phyloP scores from a whole-genome alignment of 2,797 vertebrate species.

The Aotus griseimembra region DNA sequence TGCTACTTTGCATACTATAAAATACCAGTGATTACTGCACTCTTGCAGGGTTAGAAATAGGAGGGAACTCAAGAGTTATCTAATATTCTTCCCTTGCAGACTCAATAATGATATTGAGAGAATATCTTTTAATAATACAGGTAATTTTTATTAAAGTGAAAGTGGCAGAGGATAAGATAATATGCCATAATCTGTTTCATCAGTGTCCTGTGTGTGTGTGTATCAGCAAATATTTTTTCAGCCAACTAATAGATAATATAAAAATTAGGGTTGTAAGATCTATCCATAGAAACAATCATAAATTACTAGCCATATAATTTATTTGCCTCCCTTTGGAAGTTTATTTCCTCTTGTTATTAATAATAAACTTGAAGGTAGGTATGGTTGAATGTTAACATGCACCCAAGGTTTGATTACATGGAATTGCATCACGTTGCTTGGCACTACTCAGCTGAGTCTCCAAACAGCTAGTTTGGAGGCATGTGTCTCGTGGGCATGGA shows the following conservation, averaged over 20 bases:
- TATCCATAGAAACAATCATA: conserved; percentile 18
- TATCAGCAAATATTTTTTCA: neutral
- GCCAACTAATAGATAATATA: conserved; percentile 3
- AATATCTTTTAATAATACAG: conserved; percentile 46
- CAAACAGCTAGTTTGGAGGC: neutral
- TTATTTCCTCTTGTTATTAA: conserved; percentile 59
- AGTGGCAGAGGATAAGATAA: conserved; percentile 23
- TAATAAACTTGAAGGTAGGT: conserved; percentile 14
- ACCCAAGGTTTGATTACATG: neutral
- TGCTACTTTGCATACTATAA: neutral
- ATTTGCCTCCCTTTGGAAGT: conserved; percentile 24
- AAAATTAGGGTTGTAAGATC: neutral
- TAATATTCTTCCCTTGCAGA: neutral
- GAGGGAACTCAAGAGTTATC: neutral
- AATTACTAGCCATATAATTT: neutral
- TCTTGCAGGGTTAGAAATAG: conserved; percentile 1
- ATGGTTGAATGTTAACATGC: neutral
- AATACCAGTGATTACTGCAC: neutral
- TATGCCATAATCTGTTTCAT: neutral
- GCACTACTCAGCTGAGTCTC: neutral
- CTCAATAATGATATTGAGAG: neutral
- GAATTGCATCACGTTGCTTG: conserved; percentile 19
- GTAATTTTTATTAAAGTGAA: neutral
- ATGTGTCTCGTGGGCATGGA: neutral
- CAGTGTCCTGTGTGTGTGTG: neutral